phyloP scores from a whole-genome alignment of 2,113 vertebrate genomes.

The Oxygymnocypris stewartii region DNA sequence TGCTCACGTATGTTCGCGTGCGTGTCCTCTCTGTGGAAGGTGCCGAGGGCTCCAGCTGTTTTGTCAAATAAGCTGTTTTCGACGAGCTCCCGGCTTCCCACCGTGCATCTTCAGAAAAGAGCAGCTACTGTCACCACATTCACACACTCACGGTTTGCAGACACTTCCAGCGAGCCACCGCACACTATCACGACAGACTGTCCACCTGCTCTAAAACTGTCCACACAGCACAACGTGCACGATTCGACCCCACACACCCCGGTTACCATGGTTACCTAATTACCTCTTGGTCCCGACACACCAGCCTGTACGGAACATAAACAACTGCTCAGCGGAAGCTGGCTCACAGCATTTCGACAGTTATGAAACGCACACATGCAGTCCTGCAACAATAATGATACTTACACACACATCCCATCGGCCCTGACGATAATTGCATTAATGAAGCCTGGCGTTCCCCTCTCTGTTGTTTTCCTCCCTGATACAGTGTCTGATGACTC shows the following conservation, averaged over 20 bases:
- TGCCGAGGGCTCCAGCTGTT: conserved; percentile 66
- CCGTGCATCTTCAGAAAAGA: conserved; percentile 60
- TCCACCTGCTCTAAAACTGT: conserved; percentile 21
- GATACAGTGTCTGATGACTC: conserved; percentile 28
- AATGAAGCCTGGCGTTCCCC: conserved; percentile 43
- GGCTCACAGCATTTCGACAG: background rate
- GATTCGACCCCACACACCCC: background rate
- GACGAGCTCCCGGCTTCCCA: conserved; percentile 59
- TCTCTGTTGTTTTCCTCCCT: conserved; percentile 32
- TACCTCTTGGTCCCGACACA: background rate
- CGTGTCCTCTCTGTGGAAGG: conserved; percentile 56
- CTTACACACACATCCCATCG: conserved; percentile 1
- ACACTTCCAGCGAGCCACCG: background rate
- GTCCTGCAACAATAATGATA: background rate
- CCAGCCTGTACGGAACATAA: background rate
- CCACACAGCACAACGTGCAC: conserved; percentile 7
- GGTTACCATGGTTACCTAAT: conserved; percentile 39
- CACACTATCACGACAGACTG: conserved; percentile 1
- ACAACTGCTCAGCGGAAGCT: background rate
- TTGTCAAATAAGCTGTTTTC: conserved; percentile 68
- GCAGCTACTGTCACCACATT: conserved; percentile 48
- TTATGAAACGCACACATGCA: background rate
- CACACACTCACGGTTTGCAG: background rate
- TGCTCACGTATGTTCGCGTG: conserved; percentile 7
- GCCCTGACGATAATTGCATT: conserved; percentile 51